Evolutionary conservation across 1,140 invertebrate genomes (phyloP), one percentile per base, ranked within the genome.

Genomic region (Hycleus cichorii): DNA sequence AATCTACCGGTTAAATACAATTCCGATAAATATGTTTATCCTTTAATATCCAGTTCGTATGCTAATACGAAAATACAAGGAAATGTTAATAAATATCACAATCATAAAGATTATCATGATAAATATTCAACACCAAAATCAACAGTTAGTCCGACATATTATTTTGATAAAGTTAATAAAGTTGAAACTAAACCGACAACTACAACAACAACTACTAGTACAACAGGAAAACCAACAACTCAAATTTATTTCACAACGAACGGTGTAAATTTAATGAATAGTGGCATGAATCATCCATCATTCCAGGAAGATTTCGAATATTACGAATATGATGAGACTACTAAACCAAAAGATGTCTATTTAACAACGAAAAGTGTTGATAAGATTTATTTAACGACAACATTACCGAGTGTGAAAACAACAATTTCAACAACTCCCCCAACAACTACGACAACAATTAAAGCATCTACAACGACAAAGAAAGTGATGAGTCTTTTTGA

Each of bases 41-140:
- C 85, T 0, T 62, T 87, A 24, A 86, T 87, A 38, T 86, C 84
- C 2, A 86, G 78, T 60, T 86, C 84, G 2, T 87, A 87, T 63
- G 84, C 85, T 0, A 87, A 86, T 61, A 81, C 84, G 0, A 87
- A 87, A 71, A 80, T 87, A 27, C 85, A 87, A 68, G 85, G 85
- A 50, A 83, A 80, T 43, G 75, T 80, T 7, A 82, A 80, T 60
- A 82, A 81, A 59, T 81, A 80, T 6, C 77, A 80, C 24, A 85
- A 86, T 67, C 81, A 83, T 60, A 82, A 82, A 64, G 80, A 81
- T 12, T 79, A 80, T 52, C 76, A 75, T 46, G 63, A 70, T 5
- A 73, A 71, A 1, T 69, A 70, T 0, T 71, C 72, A 0, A 72
- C 72, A 0, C 75, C 70, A 11, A 74, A 73, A 64, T 70, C 76